Conservation (phyloP, 2,797 vertebrate species). For the Iguana delicatissima region DNA sequence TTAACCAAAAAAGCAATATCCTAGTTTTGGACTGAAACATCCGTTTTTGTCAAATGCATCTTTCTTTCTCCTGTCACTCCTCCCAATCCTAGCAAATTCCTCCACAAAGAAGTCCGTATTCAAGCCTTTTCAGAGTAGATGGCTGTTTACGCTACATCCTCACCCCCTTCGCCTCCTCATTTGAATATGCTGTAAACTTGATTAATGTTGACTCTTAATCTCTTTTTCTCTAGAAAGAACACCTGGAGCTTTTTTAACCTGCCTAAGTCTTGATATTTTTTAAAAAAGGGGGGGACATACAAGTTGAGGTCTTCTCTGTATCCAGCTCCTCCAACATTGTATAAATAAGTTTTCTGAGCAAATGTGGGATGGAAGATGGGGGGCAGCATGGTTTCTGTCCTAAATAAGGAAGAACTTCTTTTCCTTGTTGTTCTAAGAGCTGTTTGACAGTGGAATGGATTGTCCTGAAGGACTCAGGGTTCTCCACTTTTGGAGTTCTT, state of each 20-base stretch:
- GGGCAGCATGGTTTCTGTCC: too few species aligned
- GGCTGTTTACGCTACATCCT: constrained; percentile 27
- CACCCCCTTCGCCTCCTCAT: constrained; percentile 67
- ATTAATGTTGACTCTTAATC: constrained; percentile 78
- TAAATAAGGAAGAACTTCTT: too few species aligned
- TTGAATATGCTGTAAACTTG: constrained; percentile 76
- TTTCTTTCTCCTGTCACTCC: constrained; percentile 3
- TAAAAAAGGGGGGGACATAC: not conserved
- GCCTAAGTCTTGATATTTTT: constrained; percentile 18
- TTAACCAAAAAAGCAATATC: too few species aligned
- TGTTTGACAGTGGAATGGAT: too few species aligned
- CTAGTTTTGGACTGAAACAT: constrained; percentile 38
- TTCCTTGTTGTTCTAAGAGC: too few species aligned
- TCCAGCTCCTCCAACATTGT: not conserved
- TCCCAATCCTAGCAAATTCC: constrained; percentile 53
- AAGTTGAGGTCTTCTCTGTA: not conserved
- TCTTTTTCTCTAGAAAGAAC: constrained; percentile 73
- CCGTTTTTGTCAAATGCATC: constrained; percentile 58
- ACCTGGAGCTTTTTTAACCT: constrained; percentile 75
- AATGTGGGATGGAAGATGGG: too few species aligned
- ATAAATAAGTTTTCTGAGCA: too few species aligned
- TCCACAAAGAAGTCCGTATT: constrained; percentile 64
- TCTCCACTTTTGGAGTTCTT: too few species aligned
- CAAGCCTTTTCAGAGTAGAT: constrained; percentile 51
- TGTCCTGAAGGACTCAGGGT: too few species aligned